Percentiles rank a stretch among this genome's conserved stretches.
Conservation (phyloP, 1,140 invertebrate species). For the Macrocentrus cingulum region DNA sequence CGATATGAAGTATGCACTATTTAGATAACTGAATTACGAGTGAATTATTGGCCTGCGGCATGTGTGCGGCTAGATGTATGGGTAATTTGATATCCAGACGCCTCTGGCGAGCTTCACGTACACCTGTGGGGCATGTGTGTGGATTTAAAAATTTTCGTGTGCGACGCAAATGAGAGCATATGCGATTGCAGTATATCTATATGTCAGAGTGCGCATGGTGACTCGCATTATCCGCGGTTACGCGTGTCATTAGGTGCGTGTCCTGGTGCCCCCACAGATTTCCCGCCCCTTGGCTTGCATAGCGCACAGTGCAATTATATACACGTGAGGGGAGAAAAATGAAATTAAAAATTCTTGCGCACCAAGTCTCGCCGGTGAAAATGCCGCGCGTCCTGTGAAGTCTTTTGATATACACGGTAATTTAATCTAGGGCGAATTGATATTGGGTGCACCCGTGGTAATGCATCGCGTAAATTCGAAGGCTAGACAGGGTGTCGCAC, state of each 20-base stretch:
- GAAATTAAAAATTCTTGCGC: neutral
- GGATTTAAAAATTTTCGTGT: constrained; percentile 3
- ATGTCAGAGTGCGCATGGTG: constrained; percentile 24
- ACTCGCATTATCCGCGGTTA: constrained; percentile 52
- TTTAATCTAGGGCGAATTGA: constrained; percentile 15
- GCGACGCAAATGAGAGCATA: constrained; percentile 15
- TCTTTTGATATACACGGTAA: constrained; percentile 17
- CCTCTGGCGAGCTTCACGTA: constrained; percentile 30
- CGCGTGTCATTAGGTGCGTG: constrained; percentile 51
- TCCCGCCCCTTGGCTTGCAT: constrained; percentile 16
- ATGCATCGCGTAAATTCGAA: constrained; percentile 20
- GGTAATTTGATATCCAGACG: constrained; percentile 51
- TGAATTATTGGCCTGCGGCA: constrained; percentile 52
- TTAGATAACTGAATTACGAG: constrained; percentile 54
- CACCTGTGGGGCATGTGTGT: constrained; percentile 24
- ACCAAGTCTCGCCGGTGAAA: neutral
- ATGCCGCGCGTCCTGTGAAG: constrained; percentile 1
- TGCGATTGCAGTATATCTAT: constrained; percentile 17
- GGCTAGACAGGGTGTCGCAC: constrained; percentile 12
- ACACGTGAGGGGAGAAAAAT: neutral
- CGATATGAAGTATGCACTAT: constrained; percentile 15
- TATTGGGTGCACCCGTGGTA: constrained; percentile 10
- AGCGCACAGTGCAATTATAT: neutral
- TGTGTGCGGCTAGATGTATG: constrained; percentile 39
- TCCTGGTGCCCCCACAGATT: constrained; percentile 25